Conservation (phyloP, 2,888 invertebrate species). For the Therioaphis trifolii region DNA sequence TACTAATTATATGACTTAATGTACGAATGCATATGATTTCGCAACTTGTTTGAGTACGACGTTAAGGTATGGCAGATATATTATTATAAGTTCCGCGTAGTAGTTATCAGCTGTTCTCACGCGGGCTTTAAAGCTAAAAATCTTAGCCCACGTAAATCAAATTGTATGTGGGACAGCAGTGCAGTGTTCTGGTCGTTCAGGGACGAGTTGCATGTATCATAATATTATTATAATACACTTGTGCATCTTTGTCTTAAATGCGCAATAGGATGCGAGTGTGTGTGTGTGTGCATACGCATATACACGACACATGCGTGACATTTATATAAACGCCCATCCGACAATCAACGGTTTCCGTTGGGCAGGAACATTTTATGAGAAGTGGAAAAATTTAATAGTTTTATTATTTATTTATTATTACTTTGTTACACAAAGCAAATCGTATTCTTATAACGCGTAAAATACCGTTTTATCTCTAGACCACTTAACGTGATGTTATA, state of each 20-base stretch:
- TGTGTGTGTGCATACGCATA: neutral
- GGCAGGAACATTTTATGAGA: conserved; percentile 1
- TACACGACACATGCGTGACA: neutral
- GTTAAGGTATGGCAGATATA: too few species aligned
- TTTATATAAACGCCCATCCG: conserved; percentile 48
- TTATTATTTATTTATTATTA: conserved; percentile 27
- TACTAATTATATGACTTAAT: neutral
- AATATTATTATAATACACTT: neutral
- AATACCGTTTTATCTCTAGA: neutral
- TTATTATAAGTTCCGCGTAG: neutral
- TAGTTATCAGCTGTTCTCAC: conserved; percentile 20
- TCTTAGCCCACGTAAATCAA: conserved; percentile 16
- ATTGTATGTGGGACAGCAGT: neutral
- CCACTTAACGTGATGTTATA: too few species aligned
- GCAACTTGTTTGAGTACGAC: neutral
- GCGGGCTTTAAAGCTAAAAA: neutral
- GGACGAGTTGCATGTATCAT: conserved; percentile 27
- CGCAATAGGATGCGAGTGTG: neutral
- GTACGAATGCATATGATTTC: neutral
- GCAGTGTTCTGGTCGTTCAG: conserved; percentile 10
- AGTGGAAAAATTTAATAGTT: conserved; percentile 5
- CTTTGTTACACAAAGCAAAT: conserved; percentile 13
- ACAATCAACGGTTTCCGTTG: conserved; percentile 40
- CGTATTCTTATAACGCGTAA: neutral
- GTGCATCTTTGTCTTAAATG: conserved; percentile 27